Evolutionary conservation across 2,888 invertebrate species (phyloP), one percentile per base, ranked within the genome.

Genomic region (Cataglyphis albicans): DNA sequence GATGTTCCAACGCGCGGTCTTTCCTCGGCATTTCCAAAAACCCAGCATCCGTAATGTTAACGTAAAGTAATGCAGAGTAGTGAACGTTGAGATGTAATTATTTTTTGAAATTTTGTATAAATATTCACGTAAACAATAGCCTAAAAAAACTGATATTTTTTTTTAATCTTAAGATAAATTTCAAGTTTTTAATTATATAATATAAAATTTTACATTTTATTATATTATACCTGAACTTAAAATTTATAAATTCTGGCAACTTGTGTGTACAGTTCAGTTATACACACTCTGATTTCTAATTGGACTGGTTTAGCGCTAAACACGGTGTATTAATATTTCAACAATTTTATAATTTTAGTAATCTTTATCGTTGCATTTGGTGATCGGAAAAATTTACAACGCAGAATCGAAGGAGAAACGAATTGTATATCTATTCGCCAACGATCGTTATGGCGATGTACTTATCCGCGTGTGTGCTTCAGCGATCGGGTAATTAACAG

Each of bases 401-500:
- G 25, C 25, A 64, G 38, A 38, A 55, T 21, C 65, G 12, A 44
- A 57, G 32, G 44, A 35, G 44, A 21, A 21, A 25, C 38, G 67
- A 83, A 78, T 82, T 76, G 52, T 41, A 65, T 52, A 52, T 21
- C 72, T 78, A 82, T 83, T 72, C 59, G 81, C 35, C 63, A 21
- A 55, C 81, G 57, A 18, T 83, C 83, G 84, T 87, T 84, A 83
- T 61, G 61, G 29, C 57, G 32, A n/a, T 1, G 68, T 65, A 29
- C 41, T 55, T 70, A 67, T 75, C 64, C 84, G 63, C 68, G 63
- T 78, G 82, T 82, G 80, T 80, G 70, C 73, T 73, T 65, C 82
- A 63, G 65, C 52, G 82, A 73, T 80, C 75, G 84, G 92, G 91
- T 93, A 93, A 93, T 92, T 93, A 93, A 92, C 92, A 90, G 90